These are phyloP conservation scores for Suricata suricatta DNA, from an alignment of 2,113 vertebrate genomes.

Conservation along the genomic window DNA sequence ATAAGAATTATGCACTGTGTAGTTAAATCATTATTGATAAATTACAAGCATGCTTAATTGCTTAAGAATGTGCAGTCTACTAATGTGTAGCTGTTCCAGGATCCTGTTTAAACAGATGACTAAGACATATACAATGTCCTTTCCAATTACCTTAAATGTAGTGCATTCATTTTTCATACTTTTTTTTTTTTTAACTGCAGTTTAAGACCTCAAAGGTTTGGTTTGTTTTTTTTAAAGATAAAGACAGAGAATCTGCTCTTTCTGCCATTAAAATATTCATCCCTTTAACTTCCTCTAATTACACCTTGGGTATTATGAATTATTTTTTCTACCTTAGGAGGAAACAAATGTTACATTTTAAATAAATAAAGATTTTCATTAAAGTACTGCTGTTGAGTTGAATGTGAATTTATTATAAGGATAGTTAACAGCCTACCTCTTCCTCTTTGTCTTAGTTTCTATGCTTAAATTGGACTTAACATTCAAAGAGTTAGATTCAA, in stretches of 20 bases:
- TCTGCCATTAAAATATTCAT: neutral
- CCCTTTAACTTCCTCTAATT: neutral
- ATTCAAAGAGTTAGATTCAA: neutral
- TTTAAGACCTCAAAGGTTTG: neutral
- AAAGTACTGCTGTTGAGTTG: neutral
- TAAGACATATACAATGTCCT: neutral
- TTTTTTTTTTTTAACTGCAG: constrained; percentile 12
- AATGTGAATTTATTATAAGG: neutral
- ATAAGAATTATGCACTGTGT: neutral
- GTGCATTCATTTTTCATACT: constrained; percentile 8
- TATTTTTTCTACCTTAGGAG: neutral
- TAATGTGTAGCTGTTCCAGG: neutral
- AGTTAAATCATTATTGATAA: neutral
- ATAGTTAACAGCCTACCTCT: neutral
- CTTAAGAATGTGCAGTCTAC: neutral
- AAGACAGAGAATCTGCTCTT: neutral
- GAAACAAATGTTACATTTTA: neutral
- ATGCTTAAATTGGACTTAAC: neutral
- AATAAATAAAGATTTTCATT: constrained; percentile 9
- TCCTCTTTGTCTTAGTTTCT: neutral
- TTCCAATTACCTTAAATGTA: constrained; percentile 24
- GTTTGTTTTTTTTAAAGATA: neutral
- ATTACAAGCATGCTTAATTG: constrained; percentile 3
- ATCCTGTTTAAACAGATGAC: neutral
- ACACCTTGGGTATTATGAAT: neutral